Percentiles rank a stretch among this genome's conserved stretches.
Conservation (phyloP, 2,888 invertebrate species). For the Conistra vaccinii region DNA sequence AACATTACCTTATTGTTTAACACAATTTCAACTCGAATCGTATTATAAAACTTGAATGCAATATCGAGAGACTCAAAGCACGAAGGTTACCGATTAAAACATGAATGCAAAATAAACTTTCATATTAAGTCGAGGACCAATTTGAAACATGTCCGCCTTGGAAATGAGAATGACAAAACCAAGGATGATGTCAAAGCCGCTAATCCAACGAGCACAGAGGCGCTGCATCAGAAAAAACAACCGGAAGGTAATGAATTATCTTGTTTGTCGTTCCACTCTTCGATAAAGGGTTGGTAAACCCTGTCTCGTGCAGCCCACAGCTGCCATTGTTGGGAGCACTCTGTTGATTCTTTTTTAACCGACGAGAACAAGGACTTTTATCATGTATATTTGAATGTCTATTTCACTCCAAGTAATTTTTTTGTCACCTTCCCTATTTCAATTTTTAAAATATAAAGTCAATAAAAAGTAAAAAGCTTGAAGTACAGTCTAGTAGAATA, state of each 20-base stretch:
- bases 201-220: background rate
- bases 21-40: background rate
- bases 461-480: background rate
- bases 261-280: background rate
- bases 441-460: no score
- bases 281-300: constrained; percentile 1
- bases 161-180: constrained; percentile 20
- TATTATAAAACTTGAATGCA: background rate
- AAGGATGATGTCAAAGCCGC: background rate
- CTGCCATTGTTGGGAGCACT: background rate
- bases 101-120: background rate
- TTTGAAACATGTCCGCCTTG: background rate
- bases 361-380: background rate
- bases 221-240: background rate
- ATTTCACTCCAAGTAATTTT: background rate
- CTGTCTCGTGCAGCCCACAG: background rate
- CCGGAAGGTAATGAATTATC: constrained; percentile 7
- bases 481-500: background rate
- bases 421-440: no score
- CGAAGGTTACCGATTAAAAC: background rate
- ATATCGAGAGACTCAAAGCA: background rate
- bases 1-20: background rate
- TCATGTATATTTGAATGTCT: background rate
- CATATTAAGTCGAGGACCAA: background rate
- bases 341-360: background rate